A percentile compares a stretch with the other conserved stretches of the same genome.
Conservation (phyloP, 2,797 vertebrate species). For the Microcaecilia unicolor region DNA sequence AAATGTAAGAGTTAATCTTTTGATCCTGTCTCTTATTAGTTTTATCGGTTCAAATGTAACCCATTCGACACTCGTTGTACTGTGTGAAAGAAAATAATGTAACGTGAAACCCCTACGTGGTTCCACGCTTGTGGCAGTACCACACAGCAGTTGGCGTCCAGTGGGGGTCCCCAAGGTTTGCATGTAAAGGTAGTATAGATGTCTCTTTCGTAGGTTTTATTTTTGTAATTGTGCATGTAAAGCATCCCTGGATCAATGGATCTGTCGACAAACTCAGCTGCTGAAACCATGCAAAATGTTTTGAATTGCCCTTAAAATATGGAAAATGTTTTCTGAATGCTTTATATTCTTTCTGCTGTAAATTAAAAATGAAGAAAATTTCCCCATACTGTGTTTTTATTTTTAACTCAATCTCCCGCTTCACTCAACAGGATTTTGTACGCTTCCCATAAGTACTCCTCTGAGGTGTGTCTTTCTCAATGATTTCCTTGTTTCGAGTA, state of each 20-base stretch:
- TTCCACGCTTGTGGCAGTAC: conserved; percentile 98
- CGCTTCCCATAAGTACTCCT: neutral
- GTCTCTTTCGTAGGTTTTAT: conserved; percentile 97
- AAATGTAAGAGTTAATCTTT: conserved; percentile 45
- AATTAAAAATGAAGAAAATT: conserved; percentile 98
- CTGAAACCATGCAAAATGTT: conserved; percentile 99
- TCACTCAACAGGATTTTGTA: neutral
- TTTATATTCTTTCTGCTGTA: conserved; percentile 99
- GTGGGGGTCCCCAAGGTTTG: conserved; percentile 94
- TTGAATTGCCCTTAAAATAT: conserved; percentile 99
- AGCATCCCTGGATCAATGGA: conserved; percentile 99
- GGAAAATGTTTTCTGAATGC: conserved; percentile 99
- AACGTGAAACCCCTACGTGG: conserved; percentile 94
- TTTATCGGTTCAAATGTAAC: conserved; percentile 58
- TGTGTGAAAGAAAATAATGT: conserved; percentile 80
- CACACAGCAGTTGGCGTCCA: conserved; percentile 88
- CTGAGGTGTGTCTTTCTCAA: no score
- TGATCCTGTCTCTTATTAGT: conserved; percentile 58
- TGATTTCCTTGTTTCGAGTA: no score
- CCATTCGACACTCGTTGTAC: conserved; percentile 57
- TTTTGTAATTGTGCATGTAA: conserved; percentile 99
- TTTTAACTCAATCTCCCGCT: neutral
- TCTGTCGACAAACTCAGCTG: conserved; percentile 99
- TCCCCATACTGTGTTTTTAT: conserved; percentile 63
- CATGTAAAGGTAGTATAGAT: conserved; percentile 99